A percentile compares a stretch with the other conserved stretches of the same genome.
Evolutionary conservation across 2,888 invertebrate species (phyloP).

Genomic region (Listrodromus nycthemerus): DNA sequence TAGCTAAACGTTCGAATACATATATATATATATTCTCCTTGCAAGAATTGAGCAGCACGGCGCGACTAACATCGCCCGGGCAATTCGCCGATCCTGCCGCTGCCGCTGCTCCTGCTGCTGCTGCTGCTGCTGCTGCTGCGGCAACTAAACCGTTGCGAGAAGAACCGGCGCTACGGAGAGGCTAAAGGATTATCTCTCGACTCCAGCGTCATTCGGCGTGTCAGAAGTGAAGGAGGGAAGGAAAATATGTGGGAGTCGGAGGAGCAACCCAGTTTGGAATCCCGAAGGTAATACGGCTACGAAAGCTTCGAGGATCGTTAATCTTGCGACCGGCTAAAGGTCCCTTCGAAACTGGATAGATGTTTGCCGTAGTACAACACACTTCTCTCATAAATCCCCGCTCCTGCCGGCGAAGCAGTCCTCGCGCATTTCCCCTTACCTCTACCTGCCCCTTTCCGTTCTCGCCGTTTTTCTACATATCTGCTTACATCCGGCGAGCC

Average conservation of each 20-base stretch:
- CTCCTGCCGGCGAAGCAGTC: constrained; percentile 15
- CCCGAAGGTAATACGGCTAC: constrained; percentile 73
- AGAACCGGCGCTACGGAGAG: not conserved
- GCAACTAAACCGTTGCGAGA: constrained; percentile 3
- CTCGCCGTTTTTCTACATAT: constrained; percentile 52
- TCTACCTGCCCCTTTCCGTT: not conserved
- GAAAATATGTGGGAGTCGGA: constrained; percentile 44
- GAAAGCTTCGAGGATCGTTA: constrained; percentile 77
- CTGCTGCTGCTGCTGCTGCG: not conserved
- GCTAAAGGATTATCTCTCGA: constrained; percentile 18
- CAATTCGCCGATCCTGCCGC: not conserved
- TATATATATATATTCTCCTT: constrained; percentile 24
- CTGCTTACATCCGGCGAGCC: constrained; percentile 56
- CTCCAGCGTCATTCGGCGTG: constrained; percentile 12
- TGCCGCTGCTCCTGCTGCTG: not conserved
- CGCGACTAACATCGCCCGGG: constrained; percentile 32
- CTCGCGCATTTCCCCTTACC: not conserved
- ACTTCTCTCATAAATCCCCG: constrained; percentile 31
- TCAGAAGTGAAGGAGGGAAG: constrained; percentile 15
- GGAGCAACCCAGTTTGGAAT: constrained; percentile 61
- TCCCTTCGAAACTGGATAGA: constrained; percentile 47
- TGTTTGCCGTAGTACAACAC: constrained; percentile 46
- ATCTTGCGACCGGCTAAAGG: constrained; percentile 72
- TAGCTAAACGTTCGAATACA: constrained; percentile 50
- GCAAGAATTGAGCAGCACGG: constrained; percentile 44